A percentile compares a stretch with the other conserved stretches of the same genome.
These are phyloP conservation scores for Agelastica alni DNA, from an alignment of 2,888 invertebrate genomes.

Conservation along the genomic window DNA sequence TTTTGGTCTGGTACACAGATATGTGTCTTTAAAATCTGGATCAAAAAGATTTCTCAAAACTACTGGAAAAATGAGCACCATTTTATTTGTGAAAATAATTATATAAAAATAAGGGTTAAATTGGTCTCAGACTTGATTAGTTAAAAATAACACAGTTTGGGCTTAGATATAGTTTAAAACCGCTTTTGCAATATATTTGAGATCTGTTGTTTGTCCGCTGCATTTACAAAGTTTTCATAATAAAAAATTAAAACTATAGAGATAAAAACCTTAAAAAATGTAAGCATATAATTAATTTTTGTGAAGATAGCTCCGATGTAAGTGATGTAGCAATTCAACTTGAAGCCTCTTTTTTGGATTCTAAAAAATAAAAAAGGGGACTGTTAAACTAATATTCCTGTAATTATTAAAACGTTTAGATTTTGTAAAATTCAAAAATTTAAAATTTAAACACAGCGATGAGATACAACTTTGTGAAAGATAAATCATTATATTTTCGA, in stretches of 20 bases:
- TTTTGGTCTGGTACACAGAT: constrained; percentile 50
- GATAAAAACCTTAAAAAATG: constrained; percentile 26
- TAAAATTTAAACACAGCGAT: no score
- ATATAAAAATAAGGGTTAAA: constrained; percentile 29
- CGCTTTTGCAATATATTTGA: constrained; percentile 25
- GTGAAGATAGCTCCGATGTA: constrained; percentile 23
- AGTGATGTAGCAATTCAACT: constrained; percentile 31
- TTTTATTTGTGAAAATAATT: constrained; percentile 29
- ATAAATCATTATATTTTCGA: no score
- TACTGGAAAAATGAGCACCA: constrained; percentile 33
- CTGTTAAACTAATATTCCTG: no score
- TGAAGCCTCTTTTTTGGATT: constrained; percentile 57
- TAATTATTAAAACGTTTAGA: no score
- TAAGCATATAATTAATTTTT: constrained; percentile 29
- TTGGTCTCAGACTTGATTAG: constrained; percentile 36
- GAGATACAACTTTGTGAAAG: no score
- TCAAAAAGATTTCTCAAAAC: constrained; percentile 21
- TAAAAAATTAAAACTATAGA: constrained; percentile 26
- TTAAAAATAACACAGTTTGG: constrained; percentile 43
- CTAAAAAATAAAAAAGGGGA: constrained; percentile 58
- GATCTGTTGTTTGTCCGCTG: constrained; percentile 35
- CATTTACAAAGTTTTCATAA: constrained; percentile 20
- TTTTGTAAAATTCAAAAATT: no score
- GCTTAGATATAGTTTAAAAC: constrained; percentile 31
- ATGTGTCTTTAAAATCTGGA: constrained; percentile 43